phyloP scores from a whole-genome alignment of 2,113 vertebrate species.

The Pipra filicauda region DNA sequence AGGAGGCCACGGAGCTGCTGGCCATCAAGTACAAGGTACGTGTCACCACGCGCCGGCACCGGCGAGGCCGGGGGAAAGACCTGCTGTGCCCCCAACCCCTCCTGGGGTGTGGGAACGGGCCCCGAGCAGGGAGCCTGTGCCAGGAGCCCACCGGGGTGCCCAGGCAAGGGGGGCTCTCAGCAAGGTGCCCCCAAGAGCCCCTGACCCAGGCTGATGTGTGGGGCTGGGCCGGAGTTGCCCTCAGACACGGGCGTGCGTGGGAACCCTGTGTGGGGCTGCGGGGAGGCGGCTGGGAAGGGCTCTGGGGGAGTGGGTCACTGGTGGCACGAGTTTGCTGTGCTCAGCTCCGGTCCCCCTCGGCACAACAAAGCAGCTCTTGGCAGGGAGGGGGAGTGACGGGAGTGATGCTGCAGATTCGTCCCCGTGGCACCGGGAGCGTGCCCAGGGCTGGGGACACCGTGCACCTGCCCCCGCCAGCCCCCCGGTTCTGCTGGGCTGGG shows the following conservation, averaged over 20 bases:
- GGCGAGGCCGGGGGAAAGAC: fast-evolving
- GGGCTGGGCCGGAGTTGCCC: neutral
- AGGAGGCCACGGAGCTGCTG: slow-evolving; percentile 90
- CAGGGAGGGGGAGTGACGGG: neutral
- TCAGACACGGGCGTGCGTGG: fast-evolving
- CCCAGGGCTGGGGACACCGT: neutral
- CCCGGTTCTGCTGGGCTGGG: fast-evolving
- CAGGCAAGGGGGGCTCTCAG: neutral
- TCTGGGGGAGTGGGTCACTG: fast-evolving
- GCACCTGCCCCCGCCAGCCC: neutral
- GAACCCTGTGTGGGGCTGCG: neutral
- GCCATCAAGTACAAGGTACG: slow-evolving; percentile 95
- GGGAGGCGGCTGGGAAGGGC: fast-evolving
- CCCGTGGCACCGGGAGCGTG: neutral
- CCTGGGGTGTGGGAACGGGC: fast-evolving
- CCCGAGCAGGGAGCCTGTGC: neutral
- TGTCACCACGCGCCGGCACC: fast-evolving
- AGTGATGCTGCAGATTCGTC: neutral
- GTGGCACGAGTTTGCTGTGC: neutral
- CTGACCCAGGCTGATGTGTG: fast-evolving
- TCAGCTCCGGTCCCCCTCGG: neutral
- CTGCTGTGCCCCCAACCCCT: neutral
- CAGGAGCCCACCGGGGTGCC: neutral
- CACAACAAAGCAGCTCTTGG: neutral
- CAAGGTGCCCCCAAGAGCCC: neutral